Conservation (phyloP, 2,888 invertebrate genomes). For the Germaria angustata region DNA sequence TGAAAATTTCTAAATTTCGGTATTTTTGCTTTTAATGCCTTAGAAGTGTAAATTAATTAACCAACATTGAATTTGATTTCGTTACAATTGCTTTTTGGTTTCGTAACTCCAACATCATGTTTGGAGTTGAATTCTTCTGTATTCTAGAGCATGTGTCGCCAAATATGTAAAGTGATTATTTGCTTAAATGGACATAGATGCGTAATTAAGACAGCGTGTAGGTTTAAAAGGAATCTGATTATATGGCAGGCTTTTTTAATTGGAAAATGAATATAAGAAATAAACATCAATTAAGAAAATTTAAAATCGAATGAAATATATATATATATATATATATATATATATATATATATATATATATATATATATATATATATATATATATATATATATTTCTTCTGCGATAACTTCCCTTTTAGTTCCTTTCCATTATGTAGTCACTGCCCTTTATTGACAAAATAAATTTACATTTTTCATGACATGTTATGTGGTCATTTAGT, state of each 20-base stretch:
- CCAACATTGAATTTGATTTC: not conserved
- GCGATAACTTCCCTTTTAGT: too few species aligned
- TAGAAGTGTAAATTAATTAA: conserved; percentile 48
- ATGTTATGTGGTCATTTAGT: conserved; percentile 48
- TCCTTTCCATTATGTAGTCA: too few species aligned
- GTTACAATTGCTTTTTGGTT: not conserved
- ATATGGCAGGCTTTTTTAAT: too few species aligned
- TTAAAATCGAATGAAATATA: too few species aligned
- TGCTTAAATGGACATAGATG: not conserved
- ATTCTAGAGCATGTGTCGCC: not conserved
- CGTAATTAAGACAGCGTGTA: not conserved
- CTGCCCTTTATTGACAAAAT: too few species aligned
- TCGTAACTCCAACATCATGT: not conserved
- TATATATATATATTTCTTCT: too few species aligned
- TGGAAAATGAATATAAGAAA: too few species aligned
- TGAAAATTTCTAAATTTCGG: conserved; percentile 30
- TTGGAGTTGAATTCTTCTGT: not conserved
- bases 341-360: too few species aligned
- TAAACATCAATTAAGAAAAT: too few species aligned
- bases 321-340: too few species aligned
- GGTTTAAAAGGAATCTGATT: too few species aligned
- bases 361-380: too few species aligned
- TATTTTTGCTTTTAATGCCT: not conserved
- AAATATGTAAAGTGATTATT: not conserved
- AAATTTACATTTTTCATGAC: conserved; percentile 38